A percentile compares a stretch with the other conserved stretches of the same genome.
Evolutionary conservation across 2,888 invertebrate genomes (phyloP).

Genomic region (Cheilosia vulpina): DNA sequence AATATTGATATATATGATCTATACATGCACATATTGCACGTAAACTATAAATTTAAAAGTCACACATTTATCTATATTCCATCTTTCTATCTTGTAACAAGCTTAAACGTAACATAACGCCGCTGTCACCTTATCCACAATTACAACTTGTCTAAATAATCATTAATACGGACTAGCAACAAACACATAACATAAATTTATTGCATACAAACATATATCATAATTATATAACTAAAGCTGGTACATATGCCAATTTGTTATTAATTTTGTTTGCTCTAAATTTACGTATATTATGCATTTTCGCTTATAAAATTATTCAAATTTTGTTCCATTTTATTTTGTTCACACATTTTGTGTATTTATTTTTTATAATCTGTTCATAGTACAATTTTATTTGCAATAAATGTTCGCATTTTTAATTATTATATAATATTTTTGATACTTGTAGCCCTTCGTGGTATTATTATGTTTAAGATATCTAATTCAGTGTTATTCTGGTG

Average conservation of each 20-base stretch:
- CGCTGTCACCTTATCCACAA: neutral
- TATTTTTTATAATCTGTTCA: constrained; percentile 20
- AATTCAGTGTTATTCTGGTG: constrained; percentile 21
- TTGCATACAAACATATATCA: constrained; percentile 24
- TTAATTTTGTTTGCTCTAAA: constrained; percentile 11
- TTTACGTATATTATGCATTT: constrained; percentile 39
- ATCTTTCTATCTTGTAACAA: neutral
- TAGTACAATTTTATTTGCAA: constrained; percentile 24
- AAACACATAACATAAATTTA: constrained; percentile 22
- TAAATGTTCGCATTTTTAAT: constrained; percentile 55
- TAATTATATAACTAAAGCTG: constrained; percentile 16
- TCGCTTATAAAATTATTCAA: constrained; percentile 54
- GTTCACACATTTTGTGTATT: constrained; percentile 30
- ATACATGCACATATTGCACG: constrained; percentile 5
- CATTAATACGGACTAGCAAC: neutral
- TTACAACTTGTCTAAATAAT: constrained; percentile 20
- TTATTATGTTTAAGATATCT: constrained; percentile 1
- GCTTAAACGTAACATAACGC: neutral
- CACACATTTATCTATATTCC: constrained; percentile 20
- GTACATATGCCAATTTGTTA: constrained; percentile 33
- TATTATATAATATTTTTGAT: constrained; percentile 37
- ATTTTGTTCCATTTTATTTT: constrained; percentile 20
- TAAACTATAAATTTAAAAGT: constrained; percentile 32
- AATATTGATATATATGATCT: constrained; percentile 15
- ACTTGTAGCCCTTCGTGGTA: constrained; percentile 28